Evolutionary conservation across 2,888 invertebrate genomes (phyloP).

Genomic region (Drosophila birchii): DNA sequence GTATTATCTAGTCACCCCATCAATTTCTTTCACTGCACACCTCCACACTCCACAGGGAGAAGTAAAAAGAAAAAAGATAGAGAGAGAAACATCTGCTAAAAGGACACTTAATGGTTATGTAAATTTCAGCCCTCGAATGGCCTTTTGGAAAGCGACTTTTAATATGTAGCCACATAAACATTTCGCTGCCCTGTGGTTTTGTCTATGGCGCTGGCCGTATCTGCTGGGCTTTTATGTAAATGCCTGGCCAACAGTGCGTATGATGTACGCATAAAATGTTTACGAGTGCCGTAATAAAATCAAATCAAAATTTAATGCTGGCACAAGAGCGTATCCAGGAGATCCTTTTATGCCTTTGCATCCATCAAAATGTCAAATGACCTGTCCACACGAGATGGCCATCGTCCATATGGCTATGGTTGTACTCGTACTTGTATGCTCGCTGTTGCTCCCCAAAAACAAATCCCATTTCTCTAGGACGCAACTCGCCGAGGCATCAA

Average conservation of each 20-base stretch:
- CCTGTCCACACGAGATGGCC: constrained; percentile 59
- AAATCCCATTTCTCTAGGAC: constrained; percentile 9
- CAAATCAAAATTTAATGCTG: constrained; percentile 71
- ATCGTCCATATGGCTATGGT: constrained; percentile 35
- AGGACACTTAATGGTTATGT: constrained; percentile 70
- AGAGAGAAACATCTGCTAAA: constrained; percentile 36
- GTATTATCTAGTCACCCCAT: not conserved
- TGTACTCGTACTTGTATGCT: constrained; percentile 2
- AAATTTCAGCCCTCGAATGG: constrained; percentile 67
- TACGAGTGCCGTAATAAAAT: constrained; percentile 73
- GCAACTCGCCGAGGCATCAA: constrained; percentile 24
- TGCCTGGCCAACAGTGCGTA: constrained; percentile 69
- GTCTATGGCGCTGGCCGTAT: constrained; percentile 33
- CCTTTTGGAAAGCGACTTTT: constrained; percentile 56
- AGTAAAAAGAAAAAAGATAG: not conserved
- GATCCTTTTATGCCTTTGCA: constrained; percentile 56
- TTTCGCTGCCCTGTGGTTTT: constrained; percentile 46
- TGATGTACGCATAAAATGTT: constrained; percentile 70
- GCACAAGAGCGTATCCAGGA: constrained; percentile 2
- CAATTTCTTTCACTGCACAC: constrained; percentile 6
- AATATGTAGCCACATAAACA: constrained; percentile 69
- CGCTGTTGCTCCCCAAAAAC: constrained; percentile 2
- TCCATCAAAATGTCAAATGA: constrained; percentile 79
- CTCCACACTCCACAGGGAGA: constrained; percentile 2
- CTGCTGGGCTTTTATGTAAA: constrained; percentile 63